A percentile compares a stretch with the other conserved stretches of the same genome.
Conservation (phyloP, 2,113 vertebrate species). For the Spilogale gracilis region DNA sequence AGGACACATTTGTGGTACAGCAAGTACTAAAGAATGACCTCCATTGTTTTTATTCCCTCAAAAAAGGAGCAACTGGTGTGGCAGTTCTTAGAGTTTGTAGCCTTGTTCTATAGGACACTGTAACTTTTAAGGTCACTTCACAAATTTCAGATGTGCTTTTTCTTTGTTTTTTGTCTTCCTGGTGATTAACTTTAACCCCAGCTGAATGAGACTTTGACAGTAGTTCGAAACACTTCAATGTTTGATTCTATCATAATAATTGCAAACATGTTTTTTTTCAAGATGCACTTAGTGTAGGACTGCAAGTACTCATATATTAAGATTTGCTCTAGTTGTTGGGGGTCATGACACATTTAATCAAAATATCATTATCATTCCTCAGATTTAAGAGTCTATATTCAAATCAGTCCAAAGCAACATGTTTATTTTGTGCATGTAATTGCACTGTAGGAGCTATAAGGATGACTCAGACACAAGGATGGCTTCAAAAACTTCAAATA, state of each 20-base stretch:
- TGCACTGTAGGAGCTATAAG: not conserved
- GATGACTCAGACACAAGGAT: not conserved
- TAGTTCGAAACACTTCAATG: not conserved
- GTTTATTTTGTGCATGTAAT: constrained; percentile 26
- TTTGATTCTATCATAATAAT: not conserved
- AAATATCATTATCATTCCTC: not conserved
- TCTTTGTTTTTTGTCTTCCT: not conserved
- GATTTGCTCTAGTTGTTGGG: not conserved
- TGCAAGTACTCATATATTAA: not conserved
- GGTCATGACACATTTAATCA: not conserved
- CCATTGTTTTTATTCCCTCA: not conserved
- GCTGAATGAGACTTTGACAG: not conserved
- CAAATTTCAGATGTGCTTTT: not conserved
- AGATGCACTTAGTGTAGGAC: not conserved
- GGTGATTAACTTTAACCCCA: not conserved
- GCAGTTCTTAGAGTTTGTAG: not conserved
- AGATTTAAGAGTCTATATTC: not conserved
- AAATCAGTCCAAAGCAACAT: not conserved
- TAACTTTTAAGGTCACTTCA: not conserved
- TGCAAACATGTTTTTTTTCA: not conserved
- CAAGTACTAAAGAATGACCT: not conserved
- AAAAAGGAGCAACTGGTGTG: not conserved
- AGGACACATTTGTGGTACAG: not conserved
- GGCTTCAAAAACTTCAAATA: not conserved
- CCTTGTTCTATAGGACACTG: not conserved